Evolutionary conservation across 2,113 vertebrate species (phyloP).

Genomic region (Fukomys damarensis): DNA sequence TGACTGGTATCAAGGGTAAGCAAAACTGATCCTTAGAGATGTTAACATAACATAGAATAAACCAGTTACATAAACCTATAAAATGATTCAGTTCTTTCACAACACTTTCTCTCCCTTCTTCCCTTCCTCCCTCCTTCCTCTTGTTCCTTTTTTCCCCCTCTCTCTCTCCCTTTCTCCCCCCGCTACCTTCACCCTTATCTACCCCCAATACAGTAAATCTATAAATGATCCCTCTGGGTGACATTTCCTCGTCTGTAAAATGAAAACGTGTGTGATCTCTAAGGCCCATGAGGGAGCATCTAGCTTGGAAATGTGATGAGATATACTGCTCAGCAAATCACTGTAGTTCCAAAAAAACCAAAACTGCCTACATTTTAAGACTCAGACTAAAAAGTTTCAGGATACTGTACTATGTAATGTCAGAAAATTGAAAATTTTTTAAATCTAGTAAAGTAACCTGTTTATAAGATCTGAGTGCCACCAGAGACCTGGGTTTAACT

Average conservation of each 20-base stretch:
- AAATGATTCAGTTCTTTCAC: not conserved
- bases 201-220: conserved; percentile 17
- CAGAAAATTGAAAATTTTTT: conserved; percentile 31
- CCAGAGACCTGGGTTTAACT: not conserved
- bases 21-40: conserved; percentile 50
- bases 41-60: conserved; percentile 36
- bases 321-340: not conserved
- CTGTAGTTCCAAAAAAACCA: not conserved
- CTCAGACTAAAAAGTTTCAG: not conserved
- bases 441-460: not conserved
- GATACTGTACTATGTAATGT: not conserved
- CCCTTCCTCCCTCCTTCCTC: not conserved
- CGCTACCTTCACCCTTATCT: not conserved
- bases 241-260: conserved; percentile 36
- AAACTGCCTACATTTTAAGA: conserved; percentile 15
- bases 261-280: conserved; percentile 37
- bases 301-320: not conserved
- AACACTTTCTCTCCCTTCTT: not conserved
- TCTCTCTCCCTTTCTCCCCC: not conserved
- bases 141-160: not conserved
- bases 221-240: conserved; percentile 24
- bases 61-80: conserved; percentile 19
- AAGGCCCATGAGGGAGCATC: not conserved
- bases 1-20: conserved; percentile 55
- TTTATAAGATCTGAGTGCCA: not conserved